These are phyloP conservation scores for Drosophila formosana DNA, from an alignment of 2,888 invertebrate species.

Conservation along the genomic window DNA sequence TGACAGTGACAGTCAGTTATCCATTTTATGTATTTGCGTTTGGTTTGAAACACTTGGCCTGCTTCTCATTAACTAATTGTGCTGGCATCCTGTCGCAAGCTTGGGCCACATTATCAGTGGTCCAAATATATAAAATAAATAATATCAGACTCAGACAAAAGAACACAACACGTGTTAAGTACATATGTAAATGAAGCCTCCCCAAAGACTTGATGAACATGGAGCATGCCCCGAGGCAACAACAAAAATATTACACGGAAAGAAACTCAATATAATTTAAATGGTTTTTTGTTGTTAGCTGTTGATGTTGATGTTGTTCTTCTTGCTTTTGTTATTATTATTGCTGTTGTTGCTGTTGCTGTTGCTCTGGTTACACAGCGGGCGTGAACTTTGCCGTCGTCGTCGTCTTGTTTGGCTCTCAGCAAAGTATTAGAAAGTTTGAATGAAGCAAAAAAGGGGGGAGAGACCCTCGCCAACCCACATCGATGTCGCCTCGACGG, in stretches of 20 bases:
- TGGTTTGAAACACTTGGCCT: slow-evolving; percentile 46
- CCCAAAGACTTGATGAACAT: slow-evolving; percentile 36
- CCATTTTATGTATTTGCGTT: slow-evolving; percentile 51
- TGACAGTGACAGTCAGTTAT: slow-evolving; percentile 14
- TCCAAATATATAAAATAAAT: slow-evolving; percentile 13
- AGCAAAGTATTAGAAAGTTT: slow-evolving; percentile 48
- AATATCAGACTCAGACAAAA: slow-evolving; percentile 16
- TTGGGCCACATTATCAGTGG: slow-evolving; percentile 10
- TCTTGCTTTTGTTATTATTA: slow-evolving; percentile 32
- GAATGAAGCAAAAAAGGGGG: not conserved
- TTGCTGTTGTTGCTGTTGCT: slow-evolving; percentile 24
- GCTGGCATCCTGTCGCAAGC: slow-evolving; percentile 2
- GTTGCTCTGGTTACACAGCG: slow-evolving; percentile 44
- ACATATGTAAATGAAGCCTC: slow-evolving; percentile 68
- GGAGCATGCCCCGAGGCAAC: slow-evolving; percentile 19
- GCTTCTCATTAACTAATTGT: slow-evolving; percentile 75
- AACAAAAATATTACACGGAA: slow-evolving; percentile 44
- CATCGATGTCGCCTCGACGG: slow-evolving; percentile 46
- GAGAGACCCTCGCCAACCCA: slow-evolving; percentile 18
- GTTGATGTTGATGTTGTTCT: slow-evolving; percentile 1
- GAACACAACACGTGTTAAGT: slow-evolving; percentile 65
- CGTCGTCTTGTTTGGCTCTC: slow-evolving; percentile 28
- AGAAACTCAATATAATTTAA: slow-evolving; percentile 72
- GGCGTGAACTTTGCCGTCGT: slow-evolving; percentile 63
- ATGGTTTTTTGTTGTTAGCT: slow-evolving; percentile 57